Base-by-base conservation (phyloP, 2,113 vertebrate genomes). In the Hypanus sabinus region DNA sequence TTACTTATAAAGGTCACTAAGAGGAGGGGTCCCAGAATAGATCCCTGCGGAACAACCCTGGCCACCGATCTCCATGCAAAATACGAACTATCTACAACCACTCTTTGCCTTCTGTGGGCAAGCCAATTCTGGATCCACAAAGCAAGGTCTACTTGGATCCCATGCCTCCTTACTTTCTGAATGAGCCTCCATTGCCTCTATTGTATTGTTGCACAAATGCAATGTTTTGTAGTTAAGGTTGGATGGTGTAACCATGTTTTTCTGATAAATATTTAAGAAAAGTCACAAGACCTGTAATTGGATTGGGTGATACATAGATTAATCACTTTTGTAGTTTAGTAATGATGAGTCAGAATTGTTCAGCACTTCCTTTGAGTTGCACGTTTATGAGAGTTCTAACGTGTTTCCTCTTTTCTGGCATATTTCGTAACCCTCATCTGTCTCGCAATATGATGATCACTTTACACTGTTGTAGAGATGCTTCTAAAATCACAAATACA, bases 261-360 rank as follows among this genome's bases (percentile, higher is more conserved):
- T 68, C 68, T 93, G 91, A 73, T 30, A 16, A 73, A 73, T 73
- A 46, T 73, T 93, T 73, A 7, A 55, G 22, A 73, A 93, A 36
- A 93, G 38, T 71, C 65, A 93, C 36, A 55, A 73, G 85, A 90
- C 10, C 24, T 92, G 10, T 93, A 65, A 90, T 55, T 60, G 83
- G 83, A 87, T 12, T 1, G 22, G 70, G 33, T 38, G 65, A 92
- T 93, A 38, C 68, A 46, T 93, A 3, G 36, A 75, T 93, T 93
- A 93, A 36, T 93, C 91, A 93, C 46, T 93, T 93, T 93, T 93
- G 68, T 36, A 93, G 10, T 22, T 88, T 71, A 71, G 33, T 55
- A 55, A 55, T 22, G 16, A 2, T 93, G 65, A 93, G 68, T 93
- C 91, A 93, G 33, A 27, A 55, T 27, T 33, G 16, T 70, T 92